phyloP scores from a whole-genome alignment of 1,140 invertebrate species.

The Scaptomyza graminum region DNA sequence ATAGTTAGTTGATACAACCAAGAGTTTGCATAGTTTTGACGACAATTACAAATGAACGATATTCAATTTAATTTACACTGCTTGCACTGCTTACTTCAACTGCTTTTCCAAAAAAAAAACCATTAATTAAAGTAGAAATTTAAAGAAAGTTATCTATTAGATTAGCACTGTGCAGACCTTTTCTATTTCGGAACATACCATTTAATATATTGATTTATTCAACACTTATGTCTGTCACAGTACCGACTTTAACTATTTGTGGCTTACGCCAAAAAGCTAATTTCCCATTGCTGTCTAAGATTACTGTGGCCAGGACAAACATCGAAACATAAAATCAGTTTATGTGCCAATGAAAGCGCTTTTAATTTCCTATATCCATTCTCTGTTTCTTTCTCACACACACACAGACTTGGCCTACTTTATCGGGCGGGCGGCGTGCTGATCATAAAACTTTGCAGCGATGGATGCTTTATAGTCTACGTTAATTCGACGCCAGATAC shows the following conservation, averaged over 20 bases:
- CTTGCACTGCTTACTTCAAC: too few species aligned
- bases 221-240: background rate
- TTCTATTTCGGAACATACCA: background rate
- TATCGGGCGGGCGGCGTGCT: conserved; percentile 86
- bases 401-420: conserved; percentile 85
- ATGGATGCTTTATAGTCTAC: conserved; percentile 86
- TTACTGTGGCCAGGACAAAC: conserved; percentile 32
- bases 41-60: background rate
- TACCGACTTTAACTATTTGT: conserved; percentile 13
- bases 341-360: conserved; percentile 22
- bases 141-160: too few species aligned
- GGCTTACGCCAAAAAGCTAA: conserved; percentile 24
- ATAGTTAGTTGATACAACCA: background rate
- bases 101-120: too few species aligned
- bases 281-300: conserved; percentile 42
- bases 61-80: background rate
- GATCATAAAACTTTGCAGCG: conserved; percentile 85
- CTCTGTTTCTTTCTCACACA: background rate
- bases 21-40: background rate
- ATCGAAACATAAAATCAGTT: conserved; percentile 38
- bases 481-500: conserved; percentile 85
- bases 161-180: too few species aligned
- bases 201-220: conserved; percentile 8
- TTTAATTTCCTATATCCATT: conserved; percentile 36
- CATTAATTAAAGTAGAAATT: too few species aligned